Conservation (phyloP, 2,797 vertebrate species). For the Ciconia nigra region DNA sequence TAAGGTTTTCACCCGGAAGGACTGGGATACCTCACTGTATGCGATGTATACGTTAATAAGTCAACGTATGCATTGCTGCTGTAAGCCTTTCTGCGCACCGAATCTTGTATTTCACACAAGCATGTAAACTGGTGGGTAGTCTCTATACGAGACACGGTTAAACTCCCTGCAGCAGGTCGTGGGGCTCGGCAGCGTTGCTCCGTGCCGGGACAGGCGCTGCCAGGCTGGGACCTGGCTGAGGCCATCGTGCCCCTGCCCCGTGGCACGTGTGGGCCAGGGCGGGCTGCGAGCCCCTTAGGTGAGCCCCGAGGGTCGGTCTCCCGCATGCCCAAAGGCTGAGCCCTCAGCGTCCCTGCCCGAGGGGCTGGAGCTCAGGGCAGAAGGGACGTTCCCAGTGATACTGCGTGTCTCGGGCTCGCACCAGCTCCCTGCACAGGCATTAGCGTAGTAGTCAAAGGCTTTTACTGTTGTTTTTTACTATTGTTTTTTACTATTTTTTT, state of each 20-base stretch:
- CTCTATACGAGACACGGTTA: rapidly evolving
- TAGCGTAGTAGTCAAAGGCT: neutral
- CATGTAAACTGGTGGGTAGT: rapidly evolving
- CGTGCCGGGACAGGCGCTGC: neutral
- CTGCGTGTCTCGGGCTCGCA: rapidly evolving
- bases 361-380: neutral
- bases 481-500: neutral
- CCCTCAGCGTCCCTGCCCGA: rapidly evolving
- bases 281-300: rapidly evolving
- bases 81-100: neutral
- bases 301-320: rapidly evolving
- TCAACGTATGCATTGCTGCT: rapidly evolving
- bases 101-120: neutral
- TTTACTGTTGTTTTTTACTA: neutral
- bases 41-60: rapidly evolving
- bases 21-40: too few relatives aligned
- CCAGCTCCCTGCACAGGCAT: neutral
- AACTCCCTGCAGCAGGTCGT: neutral
- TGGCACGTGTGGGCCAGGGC: neutral
- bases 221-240: neutral
- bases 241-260: rapidly evolving
- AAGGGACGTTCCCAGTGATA: rapidly evolving
- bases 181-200: neutral
- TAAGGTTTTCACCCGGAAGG: neutral
- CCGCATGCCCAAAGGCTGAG: neutral